Conservation (phyloP, 2,797 vertebrate genomes). For the Acestrorhynchus altus region DNA sequence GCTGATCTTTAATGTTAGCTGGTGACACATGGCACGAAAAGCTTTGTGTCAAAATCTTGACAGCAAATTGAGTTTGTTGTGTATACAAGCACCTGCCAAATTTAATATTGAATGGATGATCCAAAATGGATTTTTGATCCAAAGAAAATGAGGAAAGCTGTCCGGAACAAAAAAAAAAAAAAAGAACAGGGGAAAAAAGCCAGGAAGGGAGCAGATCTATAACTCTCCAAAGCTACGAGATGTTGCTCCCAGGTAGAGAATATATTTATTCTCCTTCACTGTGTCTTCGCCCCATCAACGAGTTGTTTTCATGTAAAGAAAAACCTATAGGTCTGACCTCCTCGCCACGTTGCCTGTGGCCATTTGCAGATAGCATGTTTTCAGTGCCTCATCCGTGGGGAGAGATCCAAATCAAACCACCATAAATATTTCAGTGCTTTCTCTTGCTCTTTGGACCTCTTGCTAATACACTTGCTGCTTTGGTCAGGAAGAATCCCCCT, state of each 20-base stretch:
- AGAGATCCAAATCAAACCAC: conserved; percentile 84
- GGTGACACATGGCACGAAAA: conserved; percentile 75
- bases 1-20: conserved; percentile 74
- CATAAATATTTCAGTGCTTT: conserved; percentile 89
- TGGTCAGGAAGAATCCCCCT: conserved; percentile 62
- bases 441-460: conserved; percentile 72
- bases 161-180: conserved; percentile 72
- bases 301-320: conserved; percentile 88
- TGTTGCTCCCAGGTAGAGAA: conserved; percentile 74
- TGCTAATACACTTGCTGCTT: conserved; percentile 65
- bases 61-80: conserved; percentile 85
- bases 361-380: conserved; percentile 83
- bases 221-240: conserved; percentile 80
- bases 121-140: conserved; percentile 86
- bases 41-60: conserved; percentile 81
- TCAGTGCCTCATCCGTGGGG: conserved; percentile 79
- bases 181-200: conserved; percentile 13
- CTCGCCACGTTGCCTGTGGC: conserved; percentile 82
- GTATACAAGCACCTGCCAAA: conserved; percentile 85
- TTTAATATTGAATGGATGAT: conserved; percentile 86
- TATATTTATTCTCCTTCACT: conserved; percentile 69
- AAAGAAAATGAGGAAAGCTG: conserved; percentile 82
- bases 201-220: conserved; percentile 68
- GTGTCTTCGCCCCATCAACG: conserved; percentile 75
- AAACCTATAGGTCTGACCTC: conserved; percentile 87